Evolutionary conservation across 1,140 invertebrate species (phyloP).

Genomic region (Cotesia typhae): DNA sequence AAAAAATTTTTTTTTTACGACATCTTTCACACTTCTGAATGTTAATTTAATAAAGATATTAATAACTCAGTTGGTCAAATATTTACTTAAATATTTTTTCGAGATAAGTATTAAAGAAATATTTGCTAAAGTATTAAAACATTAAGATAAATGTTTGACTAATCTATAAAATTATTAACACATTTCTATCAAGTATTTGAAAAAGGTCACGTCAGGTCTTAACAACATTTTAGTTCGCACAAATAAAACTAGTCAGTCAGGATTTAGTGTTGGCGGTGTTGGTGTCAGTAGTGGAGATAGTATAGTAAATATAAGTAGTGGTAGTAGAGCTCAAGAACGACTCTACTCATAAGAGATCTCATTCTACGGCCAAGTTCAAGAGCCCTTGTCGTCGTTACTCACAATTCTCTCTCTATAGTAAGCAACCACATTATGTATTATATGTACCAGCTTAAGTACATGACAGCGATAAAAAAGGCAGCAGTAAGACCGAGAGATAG

Average conservation of each 20-base stretch:
- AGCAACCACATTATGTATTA: too few species aligned
- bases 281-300: not conserved
- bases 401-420: conserved; percentile 10
- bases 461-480: conserved; percentile 8
- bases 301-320: too few species aligned
- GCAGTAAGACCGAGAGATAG: not conserved
- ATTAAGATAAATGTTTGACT: not conserved
- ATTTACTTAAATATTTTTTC: too few species aligned
- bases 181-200: too few species aligned
- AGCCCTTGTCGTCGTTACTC: conserved; percentile 24
- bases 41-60: too few species aligned
- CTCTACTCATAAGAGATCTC: not conserved
- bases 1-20: not conserved
- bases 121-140: too few species aligned
- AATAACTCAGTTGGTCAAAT: too few species aligned
- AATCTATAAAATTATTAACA: not conserved
- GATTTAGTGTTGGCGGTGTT: too few species aligned
- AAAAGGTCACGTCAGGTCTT: too few species aligned
- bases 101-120: too few species aligned
- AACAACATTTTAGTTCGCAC: too few species aligned
- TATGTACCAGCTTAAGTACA: conserved; percentile 7
- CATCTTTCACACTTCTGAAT: not conserved
- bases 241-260: too few species aligned
- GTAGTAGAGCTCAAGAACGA: not conserved
- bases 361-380: conserved; percentile 32